Conservation (phyloP, 2,113 vertebrate genomes). For the Donacobius atricapilla region DNA sequence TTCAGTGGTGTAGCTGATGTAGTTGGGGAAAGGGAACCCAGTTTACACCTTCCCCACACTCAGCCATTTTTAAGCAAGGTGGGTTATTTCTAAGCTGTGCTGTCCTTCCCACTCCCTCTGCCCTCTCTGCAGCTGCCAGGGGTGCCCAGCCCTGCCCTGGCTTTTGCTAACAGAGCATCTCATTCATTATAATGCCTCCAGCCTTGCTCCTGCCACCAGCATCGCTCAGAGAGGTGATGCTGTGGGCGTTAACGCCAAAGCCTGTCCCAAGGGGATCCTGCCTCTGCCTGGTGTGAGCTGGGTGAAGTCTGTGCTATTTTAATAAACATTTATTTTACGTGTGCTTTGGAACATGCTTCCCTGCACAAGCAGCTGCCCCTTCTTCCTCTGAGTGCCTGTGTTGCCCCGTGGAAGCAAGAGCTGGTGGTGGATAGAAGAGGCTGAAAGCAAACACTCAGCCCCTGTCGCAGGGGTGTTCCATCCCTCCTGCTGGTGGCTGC, state of each 20-base stretch:
- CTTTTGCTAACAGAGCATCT: background rate
- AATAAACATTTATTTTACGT: background rate
- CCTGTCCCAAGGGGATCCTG: background rate
- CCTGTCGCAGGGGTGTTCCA: background rate
- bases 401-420: background rate
- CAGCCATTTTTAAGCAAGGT: background rate
- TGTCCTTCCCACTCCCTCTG: background rate
- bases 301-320: background rate
- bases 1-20: rapidly evolving
- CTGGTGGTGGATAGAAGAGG: background rate
- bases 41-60: background rate
- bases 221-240: background rate
- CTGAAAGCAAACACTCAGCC: background rate
- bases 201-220: background rate
- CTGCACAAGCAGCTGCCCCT: background rate
- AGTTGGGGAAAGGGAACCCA: background rate
- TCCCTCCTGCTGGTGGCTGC: background rate
- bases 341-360: background rate
- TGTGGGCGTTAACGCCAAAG: background rate
- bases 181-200: background rate
- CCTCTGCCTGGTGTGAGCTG: background rate
- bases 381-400: rapidly evolving
- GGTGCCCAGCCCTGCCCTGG: background rate
- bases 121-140: background rate
- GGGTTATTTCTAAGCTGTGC: background rate